Conservation (phyloP, 1,140 invertebrate species). For the Trachymyrmex septentrionalis region DNA sequence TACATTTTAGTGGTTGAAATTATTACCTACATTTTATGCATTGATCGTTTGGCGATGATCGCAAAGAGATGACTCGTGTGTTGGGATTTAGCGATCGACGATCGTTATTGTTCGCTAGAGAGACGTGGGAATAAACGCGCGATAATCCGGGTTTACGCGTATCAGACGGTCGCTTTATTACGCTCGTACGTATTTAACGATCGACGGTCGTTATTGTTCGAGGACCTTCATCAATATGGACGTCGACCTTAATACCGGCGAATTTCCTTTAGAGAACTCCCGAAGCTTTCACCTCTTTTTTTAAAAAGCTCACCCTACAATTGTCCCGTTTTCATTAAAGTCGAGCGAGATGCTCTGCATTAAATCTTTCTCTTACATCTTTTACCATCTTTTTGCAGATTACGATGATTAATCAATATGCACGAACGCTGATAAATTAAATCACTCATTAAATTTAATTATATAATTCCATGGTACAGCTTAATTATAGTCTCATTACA, state of each 20-base stretch:
- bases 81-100: constrained; percentile 40
- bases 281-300: not conserved
- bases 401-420: constrained; percentile 11
- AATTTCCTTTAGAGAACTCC: constrained; percentile 33
- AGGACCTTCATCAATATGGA: constrained; percentile 67
- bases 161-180: constrained; percentile 51
- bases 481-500: constrained; percentile 12
- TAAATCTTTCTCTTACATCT: constrained; percentile 3
- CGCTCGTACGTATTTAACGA: constrained; percentile 67
- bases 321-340: constrained; percentile 23
- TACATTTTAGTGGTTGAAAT: not conserved
- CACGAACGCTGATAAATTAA: not conserved
- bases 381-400: constrained; percentile 13
- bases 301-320: constrained; percentile 17
- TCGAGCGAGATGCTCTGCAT: not conserved
- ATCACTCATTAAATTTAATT: constrained; percentile 46
- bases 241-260: constrained; percentile 59
- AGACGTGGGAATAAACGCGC: constrained; percentile 20
- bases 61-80: not conserved
- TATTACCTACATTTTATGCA: not conserved
- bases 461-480: constrained; percentile 8
- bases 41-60: not conserved
- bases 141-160: constrained; percentile 47
- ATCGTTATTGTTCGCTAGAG: not conserved
- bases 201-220: constrained; percentile 64